Evolutionary conservation across 2,797 vertebrate genomes (phyloP), one percentile per base, ranked within the genome.

Genomic region (Acanthurus leucopareius): DNA sequence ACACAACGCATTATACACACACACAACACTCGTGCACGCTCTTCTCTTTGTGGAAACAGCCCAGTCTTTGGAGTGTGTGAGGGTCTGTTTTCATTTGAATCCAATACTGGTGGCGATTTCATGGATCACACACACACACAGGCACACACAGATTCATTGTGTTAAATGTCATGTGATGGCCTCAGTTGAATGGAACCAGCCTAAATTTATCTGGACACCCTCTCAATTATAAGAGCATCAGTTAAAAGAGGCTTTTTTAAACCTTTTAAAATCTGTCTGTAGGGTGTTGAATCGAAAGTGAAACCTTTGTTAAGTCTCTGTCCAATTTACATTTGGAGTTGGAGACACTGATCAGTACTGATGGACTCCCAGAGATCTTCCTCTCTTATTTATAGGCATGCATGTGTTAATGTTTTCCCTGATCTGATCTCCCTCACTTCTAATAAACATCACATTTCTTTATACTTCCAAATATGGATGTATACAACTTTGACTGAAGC

Each of bases 51-150:
- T 82, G 83, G 73, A 86, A 42, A 57, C 17, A 0, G 35, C 57
- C 59, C 57, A 61, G 65, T 61, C 76, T 88, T 61, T 40, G 51
- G 74, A 61, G 82, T 81, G 52, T 51, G 45, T 22, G 58, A 66
- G 45, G 28, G 69, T 51, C 81, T 92, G 86, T 91, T 93, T 92
- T 89, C 51, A 63, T 92, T 91, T 89, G 80, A 91, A 89, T 88
- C 68, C 75, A 42, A 85, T 69, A 70, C 79, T 81, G 83, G 74
- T 72, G 49, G 10, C 9, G 8, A 86, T 87, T 92, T 88, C 79
- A 88, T 83, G 84, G 67, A 58, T 87, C 65, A 82, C 81, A 86
- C 74, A 86, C 59, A 16, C 38, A 35, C 44, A 57, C 32, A 28
- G 25, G 15, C 56, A 71, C 81, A 86, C 80, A 86, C 70, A 86